Conservation (phyloP, 2,797 vertebrate genomes). For the Falco cherrug region DNA sequence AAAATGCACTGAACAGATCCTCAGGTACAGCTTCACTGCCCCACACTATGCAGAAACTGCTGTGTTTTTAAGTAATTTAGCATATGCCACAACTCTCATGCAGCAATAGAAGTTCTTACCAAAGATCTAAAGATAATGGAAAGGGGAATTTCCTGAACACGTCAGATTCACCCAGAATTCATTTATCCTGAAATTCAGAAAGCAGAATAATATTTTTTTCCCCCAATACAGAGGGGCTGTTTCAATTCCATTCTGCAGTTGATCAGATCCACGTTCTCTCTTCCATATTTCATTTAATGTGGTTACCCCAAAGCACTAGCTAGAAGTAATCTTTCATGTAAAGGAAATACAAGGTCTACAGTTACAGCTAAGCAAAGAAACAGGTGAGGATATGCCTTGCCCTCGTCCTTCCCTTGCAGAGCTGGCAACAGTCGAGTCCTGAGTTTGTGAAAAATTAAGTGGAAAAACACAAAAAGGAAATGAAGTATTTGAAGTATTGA, state of each 20-base stretch:
- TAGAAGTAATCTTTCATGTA: not conserved
- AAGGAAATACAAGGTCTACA: not conserved
- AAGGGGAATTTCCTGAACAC: not conserved
- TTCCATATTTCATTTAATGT: not conserved
- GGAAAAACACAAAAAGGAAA: not conserved
- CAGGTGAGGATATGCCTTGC: not conserved
- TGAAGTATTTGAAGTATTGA: not conserved
- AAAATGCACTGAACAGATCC: not conserved
- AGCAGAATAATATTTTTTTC: not conserved
- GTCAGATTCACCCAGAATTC: not conserved
- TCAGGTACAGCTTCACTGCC: not conserved
- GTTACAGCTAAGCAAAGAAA: not conserved
- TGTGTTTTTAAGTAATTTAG: not conserved
- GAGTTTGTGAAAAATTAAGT: not conserved
- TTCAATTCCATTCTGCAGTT: not conserved
- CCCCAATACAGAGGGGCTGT: not conserved
- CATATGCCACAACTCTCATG: not conserved
- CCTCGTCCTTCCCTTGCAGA: not conserved
- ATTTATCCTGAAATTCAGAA: not conserved
- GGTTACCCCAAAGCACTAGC: not conserved
- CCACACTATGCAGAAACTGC: not conserved
- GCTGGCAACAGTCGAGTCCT: not conserved
- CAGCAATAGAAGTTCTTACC: not conserved
- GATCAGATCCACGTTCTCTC: not conserved
- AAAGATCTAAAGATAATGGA: not conserved